phyloP scores from a whole-genome alignment of 2,888 invertebrate species.

The Strigamia transsilvanica region DNA sequence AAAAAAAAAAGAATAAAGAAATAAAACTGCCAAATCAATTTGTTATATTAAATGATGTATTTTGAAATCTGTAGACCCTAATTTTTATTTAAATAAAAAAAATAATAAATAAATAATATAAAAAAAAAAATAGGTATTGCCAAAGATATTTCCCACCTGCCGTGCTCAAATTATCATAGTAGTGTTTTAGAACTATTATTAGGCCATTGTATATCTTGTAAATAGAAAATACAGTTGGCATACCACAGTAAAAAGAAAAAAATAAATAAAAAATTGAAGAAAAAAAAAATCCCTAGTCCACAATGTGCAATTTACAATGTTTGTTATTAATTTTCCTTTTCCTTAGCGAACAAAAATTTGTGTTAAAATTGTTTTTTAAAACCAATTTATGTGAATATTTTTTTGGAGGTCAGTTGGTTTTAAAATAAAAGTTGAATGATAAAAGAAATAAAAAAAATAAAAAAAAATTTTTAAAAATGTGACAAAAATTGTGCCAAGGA shows the following conservation, averaged over 20 bases:
- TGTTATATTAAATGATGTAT: background rate
- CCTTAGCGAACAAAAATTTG: slow-evolving; percentile 7
- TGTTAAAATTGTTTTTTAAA: slow-evolving; percentile 27
- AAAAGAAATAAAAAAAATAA: background rate
- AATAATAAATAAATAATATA: no score
- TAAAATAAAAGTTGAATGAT: slow-evolving; percentile 25
- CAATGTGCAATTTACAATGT: slow-evolving; percentile 45
- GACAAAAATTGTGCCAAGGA: slow-evolving; percentile 37
- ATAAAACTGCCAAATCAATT: background rate
- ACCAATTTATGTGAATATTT: slow-evolving; percentile 36
- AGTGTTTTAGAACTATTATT: slow-evolving; percentile 6
- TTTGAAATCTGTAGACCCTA: slow-evolving; percentile 15
- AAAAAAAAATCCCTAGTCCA: slow-evolving; percentile 14
- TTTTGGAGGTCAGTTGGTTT: slow-evolving; percentile 41
- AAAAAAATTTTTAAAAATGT: background rate
- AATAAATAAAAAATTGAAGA: background rate
- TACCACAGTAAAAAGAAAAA: background rate
- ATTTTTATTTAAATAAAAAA: background rate
- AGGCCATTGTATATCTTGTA: slow-evolving; percentile 41
- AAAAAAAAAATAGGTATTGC: slow-evolving; percentile 10
- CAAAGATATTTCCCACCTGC: slow-evolving; percentile 46
- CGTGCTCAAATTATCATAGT: slow-evolving; percentile 42
- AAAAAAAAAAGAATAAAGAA: background rate
- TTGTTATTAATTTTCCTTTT: slow-evolving; percentile 44
- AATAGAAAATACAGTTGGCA: slow-evolving; percentile 22